phyloP scores from a whole-genome alignment of 2,888 invertebrate genomes.

The Melanargia galathea region DNA sequence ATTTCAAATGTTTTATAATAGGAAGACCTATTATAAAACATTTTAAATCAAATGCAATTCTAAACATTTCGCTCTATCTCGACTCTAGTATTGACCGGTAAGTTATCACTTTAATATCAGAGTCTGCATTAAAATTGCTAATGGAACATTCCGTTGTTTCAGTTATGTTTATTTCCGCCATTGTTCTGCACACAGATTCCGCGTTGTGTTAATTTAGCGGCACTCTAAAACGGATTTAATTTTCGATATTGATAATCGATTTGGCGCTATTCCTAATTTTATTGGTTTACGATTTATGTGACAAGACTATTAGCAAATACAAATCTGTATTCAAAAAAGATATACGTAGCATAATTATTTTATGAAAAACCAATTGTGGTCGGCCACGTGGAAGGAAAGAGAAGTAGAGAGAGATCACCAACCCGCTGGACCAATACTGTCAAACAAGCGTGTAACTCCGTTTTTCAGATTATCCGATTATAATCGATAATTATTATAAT shows the following conservation, averaged over 20 bases:
- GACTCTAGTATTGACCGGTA: constrained; percentile 32
- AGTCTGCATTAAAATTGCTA: constrained; percentile 43
- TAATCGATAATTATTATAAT: too few relatives aligned
- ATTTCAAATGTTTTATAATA: background rate
- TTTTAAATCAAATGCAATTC: constrained; percentile 3
- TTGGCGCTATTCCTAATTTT: constrained; percentile 30
- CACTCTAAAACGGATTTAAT: constrained; percentile 19
- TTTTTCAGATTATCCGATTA: too few relatives aligned
- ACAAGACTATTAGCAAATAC: background rate
- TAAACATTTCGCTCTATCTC: constrained; percentile 8
- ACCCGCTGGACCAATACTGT: too few relatives aligned
- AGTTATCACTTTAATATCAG: constrained; percentile 47
- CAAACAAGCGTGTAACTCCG: too few relatives aligned
- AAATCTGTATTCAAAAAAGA: background rate
- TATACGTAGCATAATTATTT: too few relatives aligned
- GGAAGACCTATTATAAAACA: background rate
- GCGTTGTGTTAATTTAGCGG: constrained; percentile 27
- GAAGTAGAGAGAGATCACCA: too few relatives aligned
- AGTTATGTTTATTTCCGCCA: constrained; percentile 16
- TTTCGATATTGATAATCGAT: constrained; percentile 29
- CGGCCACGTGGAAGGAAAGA: too few relatives aligned
- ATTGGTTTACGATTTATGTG: constrained; percentile 18
- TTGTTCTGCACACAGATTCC: constrained; percentile 24
- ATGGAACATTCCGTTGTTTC: constrained; percentile 32
- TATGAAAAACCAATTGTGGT: too few relatives aligned